Conservation (phyloP, 2,113 vertebrate genomes). For the Todiramphus saurophagus region DNA sequence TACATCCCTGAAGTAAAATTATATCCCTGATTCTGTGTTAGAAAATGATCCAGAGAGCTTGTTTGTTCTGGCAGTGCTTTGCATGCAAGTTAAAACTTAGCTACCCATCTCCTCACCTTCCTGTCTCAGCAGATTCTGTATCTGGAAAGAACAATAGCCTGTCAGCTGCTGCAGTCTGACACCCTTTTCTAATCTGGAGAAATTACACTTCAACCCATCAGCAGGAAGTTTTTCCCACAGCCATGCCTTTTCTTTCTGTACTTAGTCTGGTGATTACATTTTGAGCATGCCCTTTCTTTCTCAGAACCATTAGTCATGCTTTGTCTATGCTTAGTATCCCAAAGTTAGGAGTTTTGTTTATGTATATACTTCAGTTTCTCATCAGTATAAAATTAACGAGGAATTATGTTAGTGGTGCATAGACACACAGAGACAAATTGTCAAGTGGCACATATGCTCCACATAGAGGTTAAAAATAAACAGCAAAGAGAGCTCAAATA, state of each 20-base stretch:
- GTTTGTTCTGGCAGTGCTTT: conserved; percentile 20
- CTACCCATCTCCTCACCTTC: conserved; percentile 20
- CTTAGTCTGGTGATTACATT: not conserved
- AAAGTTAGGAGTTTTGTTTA: conserved; percentile 16
- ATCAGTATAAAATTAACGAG: not conserved
- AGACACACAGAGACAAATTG: not conserved
- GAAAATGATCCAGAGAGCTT: conserved; percentile 16
- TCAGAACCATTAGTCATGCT: not conserved
- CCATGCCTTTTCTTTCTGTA: not conserved
- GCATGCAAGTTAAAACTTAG: conserved; percentile 32
- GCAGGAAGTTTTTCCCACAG: conserved; percentile 15
- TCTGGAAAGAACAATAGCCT: conserved; percentile 12
- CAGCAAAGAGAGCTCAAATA: not conserved
- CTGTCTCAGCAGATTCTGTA: conserved; percentile 59
- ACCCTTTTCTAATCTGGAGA: conserved; percentile 24
- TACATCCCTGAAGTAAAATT: not conserved
- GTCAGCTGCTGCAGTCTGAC: not conserved
- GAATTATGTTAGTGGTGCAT: not conserved
- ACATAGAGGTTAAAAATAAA: not conserved
- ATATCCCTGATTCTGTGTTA: not conserved
- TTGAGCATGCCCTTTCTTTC: not conserved
- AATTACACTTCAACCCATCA: not conserved
- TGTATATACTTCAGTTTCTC: not conserved
- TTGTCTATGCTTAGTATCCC: not conserved
- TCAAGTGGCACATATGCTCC: not conserved